Evolutionary conservation across 2,888 invertebrate species (phyloP).

Genomic region (Chrysopilus asiliformis): DNA sequence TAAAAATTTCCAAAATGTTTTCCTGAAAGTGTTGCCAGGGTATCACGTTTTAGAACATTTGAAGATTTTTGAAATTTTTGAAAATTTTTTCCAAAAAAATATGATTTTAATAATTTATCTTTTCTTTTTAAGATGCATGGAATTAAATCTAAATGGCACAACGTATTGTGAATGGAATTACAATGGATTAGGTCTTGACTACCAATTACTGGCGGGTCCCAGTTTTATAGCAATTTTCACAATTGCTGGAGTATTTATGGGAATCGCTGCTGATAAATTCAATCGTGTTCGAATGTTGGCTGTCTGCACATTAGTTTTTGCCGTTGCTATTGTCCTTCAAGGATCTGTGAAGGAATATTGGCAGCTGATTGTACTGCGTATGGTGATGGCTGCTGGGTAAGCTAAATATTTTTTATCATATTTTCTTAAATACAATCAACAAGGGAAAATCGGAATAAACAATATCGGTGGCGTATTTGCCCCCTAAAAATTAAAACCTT

Average conservation of each 20-base stretch:
- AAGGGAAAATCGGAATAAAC: too few species aligned
- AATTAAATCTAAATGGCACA: conserved; percentile 54
- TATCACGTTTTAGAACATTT: not conserved
- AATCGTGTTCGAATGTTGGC: conserved; percentile 63
- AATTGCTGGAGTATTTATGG: conserved; percentile 71
- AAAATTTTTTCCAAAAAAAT: conserved; percentile 37
- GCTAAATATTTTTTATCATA: conserved; percentile 17
- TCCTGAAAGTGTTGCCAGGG: too few species aligned
- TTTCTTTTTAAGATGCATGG: conserved; percentile 43
- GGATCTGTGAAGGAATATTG: conserved; percentile 76
- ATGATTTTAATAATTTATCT: conserved; percentile 13
- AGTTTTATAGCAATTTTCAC: conserved; percentile 88
- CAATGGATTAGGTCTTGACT: conserved; percentile 82
- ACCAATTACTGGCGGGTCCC: conserved; percentile 85
- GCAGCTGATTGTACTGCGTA: conserved; percentile 75
- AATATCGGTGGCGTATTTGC: too few species aligned
- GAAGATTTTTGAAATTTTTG: conserved; percentile 1
- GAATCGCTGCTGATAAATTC: conserved; percentile 66
- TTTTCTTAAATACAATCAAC: too few species aligned
- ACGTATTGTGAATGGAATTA: conserved; percentile 83
- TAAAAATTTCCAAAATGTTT: too few species aligned
- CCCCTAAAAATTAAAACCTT: too few species aligned
- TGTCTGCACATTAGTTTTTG: conserved; percentile 66
- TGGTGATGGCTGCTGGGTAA: conserved; percentile 75
- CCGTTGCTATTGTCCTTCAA: conserved; percentile 71